A percentile compares a stretch with the other conserved stretches of the same genome.
These are phyloP conservation scores for Zelostemma sp. DNA, from an alignment of 1,140 invertebrate genomes.

Conservation along the genomic window DNA sequence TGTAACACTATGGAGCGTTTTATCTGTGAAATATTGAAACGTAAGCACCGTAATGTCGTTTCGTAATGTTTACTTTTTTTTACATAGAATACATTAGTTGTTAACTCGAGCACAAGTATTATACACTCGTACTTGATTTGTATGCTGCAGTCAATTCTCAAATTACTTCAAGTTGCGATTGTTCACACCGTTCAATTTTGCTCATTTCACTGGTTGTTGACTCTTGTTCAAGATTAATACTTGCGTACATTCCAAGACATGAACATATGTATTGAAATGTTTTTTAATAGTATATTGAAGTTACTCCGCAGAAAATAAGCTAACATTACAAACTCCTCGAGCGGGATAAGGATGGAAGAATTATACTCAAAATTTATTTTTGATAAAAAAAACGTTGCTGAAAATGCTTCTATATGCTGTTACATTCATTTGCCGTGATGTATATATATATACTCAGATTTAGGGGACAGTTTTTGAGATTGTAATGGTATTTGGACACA, in stretches of 20 bases:
- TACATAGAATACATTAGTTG: not conserved
- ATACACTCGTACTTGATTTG: constrained; percentile 5
- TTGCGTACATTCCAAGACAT: not conserved
- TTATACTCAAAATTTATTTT: constrained; percentile 5
- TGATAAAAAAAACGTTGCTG: constrained; percentile 6
- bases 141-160: not conserved
- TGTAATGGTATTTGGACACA: not conserved
- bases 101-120: constrained; percentile 8
- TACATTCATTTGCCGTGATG: constrained; percentile 1
- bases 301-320: not conserved
- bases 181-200: not conserved
- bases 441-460: constrained; percentile 1
- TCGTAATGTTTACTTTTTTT: constrained; percentile 2
- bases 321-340: not conserved
- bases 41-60: not conserved
- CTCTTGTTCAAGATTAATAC: not conserved
- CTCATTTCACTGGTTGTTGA: not conserved
- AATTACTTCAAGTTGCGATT: constrained; percentile 2
- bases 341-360: not conserved
- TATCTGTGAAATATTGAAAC: not conserved
- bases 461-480: not conserved
- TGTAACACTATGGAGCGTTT: not conserved
- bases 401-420: not conserved
- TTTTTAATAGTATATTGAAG: not conserved
- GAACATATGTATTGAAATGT: not conserved